phyloP scores from a whole-genome alignment of 2,113 vertebrate species.

The Baryphthengus martii region DNA sequence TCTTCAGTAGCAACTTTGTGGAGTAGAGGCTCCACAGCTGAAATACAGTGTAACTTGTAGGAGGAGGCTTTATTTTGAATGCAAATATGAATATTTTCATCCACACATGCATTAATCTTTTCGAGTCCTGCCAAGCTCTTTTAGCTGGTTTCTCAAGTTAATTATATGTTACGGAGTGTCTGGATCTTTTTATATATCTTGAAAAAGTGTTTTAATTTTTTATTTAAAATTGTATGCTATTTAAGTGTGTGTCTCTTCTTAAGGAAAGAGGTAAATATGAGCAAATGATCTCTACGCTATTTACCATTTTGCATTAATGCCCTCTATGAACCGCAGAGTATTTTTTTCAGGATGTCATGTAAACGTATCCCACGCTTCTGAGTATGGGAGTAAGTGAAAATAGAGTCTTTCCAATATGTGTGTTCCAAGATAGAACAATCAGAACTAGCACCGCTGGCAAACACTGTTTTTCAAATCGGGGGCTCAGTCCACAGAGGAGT shows the following conservation, averaged over 20 bases:
- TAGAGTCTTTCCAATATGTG: neutral
- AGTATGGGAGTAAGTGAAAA: neutral
- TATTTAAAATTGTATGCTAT: neutral
- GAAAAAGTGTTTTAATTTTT: constrained; percentile 32
- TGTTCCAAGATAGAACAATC: neutral
- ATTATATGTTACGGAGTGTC: neutral
- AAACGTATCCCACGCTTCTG: neutral
- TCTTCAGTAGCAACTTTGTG: neutral
- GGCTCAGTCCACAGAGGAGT: neutral
- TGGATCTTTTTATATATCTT: constrained; percentile 3
- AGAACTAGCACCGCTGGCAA: neutral
- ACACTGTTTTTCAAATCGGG: neutral
- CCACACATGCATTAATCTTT: neutral
- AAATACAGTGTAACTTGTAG: neutral
- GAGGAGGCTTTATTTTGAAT: neutral
- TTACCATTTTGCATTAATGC: neutral
- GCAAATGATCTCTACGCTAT: neutral
- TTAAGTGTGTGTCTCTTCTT: neutral
- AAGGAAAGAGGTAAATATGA: neutral
- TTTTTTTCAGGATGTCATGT: neutral
- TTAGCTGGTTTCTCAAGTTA: constrained; percentile 23
- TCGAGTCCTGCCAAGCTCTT: constrained; percentile 5
- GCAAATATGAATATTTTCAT: neutral
- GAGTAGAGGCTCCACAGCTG: neutral
- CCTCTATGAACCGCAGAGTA: neutral